Evolutionary conservation across 2,888 invertebrate species (phyloP), one percentile per base, ranked within the genome.

Genomic region (Dorcus hopei): DNA sequence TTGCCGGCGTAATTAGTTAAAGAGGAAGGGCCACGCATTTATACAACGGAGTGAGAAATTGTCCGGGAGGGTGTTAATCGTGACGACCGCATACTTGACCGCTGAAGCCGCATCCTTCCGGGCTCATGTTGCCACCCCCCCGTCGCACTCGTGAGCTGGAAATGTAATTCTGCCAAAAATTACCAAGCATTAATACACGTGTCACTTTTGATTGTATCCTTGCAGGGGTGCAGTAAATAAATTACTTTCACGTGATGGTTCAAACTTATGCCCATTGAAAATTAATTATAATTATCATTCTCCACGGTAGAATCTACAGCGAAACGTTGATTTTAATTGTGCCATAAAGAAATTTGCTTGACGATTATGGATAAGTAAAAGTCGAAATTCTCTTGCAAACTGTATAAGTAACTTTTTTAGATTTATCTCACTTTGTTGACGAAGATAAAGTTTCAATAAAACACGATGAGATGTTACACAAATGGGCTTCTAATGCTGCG

Each of bases 31-130:
- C 14, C 42, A 42, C 47, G n/a, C 47, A 23, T 47, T 26, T n/a
- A 9, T 26, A 16, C 47, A 11, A 16, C 26, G 19, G 47, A 9
- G 16, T 23, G 23, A 23, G 47, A 47, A 47, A 61, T 51, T 56
- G 55, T 52, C 51, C 58, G 54, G 48, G 48, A 61, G 61, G 57
- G 54, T 58, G 61, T 61, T 61, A 58, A 61, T 61, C 52, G 61
- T 47, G 54, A 51, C 52, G 53, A 61, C 61, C 61, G 50, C 58
- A 60, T 53, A 58, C 61, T 61, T 58, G 56, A 61, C 61, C 61
- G 50, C 56, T 54, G 54, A 48, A 45, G 48, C 54, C 49, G 39
- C 26, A 26, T 38, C 23, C 38, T 50, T 50, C 38, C 26, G 51
- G 38, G 50, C 57, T 47, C 47, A 26, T 16, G 47, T 47, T 47